These are phyloP conservation scores for Gymnosoma rotundatum DNA, from an alignment of 2,888 invertebrate species.

Conservation along the genomic window DNA sequence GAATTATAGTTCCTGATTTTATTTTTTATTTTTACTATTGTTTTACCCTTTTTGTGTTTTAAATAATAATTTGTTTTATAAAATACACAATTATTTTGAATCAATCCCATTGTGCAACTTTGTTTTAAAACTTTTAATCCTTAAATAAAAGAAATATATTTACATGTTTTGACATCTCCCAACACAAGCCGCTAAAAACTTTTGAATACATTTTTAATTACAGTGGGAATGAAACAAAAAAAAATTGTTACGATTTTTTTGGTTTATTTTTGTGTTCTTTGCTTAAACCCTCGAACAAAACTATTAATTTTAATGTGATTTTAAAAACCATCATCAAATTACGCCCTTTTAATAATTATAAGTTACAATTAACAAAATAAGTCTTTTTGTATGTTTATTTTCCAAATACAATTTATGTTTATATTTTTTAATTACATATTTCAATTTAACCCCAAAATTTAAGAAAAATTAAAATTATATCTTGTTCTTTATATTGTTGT, in stretches of 20 bases:
- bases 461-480: background rate
- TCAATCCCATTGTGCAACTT: no score
- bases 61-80: no score
- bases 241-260: background rate
- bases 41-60: no score
- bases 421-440: conserved; percentile 3
- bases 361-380: conserved; percentile 62
- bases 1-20: no score
- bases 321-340: conserved; percentile 54
- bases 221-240: conserved; percentile 28
- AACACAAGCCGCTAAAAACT: background rate
- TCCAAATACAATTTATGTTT: background rate
- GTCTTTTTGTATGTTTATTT: conserved; percentile 14
- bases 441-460: conserved; percentile 43
- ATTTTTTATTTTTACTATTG: no score
- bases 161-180: background rate
- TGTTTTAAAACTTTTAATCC: no score
- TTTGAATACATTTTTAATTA: conserved; percentile 20
- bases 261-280: background rate
- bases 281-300: background rate
- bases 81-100: no score
- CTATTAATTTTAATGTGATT: conserved; percentile 53
- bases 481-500: background rate
- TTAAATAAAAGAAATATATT: no score
- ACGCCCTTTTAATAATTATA: conserved; percentile 61